Base-by-base conservation (phyloP, 2,797 vertebrate species). In the Fringilla coelebs region DNA sequence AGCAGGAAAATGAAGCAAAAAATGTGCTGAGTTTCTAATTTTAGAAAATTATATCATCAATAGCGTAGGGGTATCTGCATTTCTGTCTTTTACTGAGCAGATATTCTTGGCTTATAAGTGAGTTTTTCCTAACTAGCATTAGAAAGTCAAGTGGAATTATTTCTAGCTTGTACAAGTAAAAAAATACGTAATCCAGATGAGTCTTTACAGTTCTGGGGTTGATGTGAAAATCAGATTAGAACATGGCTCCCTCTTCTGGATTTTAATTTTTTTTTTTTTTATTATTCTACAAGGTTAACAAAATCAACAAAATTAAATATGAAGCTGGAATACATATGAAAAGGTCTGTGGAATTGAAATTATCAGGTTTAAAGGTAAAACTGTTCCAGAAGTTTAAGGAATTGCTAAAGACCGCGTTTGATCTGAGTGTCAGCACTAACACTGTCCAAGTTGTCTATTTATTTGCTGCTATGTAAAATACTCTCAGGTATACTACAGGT, bases 211-310 rank as follows among this genome's bases (percentile, higher is more conserved):
- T 72, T 80, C 10, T 71, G 40, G 36, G 9, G 22, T 24, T 65
- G 31, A 65, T 38, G 75, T 36, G 55, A 31, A 60, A 62, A 76
- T 68, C 34, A 45, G 34, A 67, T 34, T 55, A 95, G 81, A 93
- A 90, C 68, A 38, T 31, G 68, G 43, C 86, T 95, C 81, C 86
- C 68, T 79, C 84, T 85, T 90, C 88, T 87, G 91, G 73, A 76
- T 26, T 88, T 32, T 11, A 48, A 11, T 17, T 57, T 40, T 45
- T 66, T 60, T 49, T 49, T 74, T 20, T 9, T 18, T 38, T 8
- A 24, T 36, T 67, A 17, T 91, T 73, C 25, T 85, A 14, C 25
- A 34, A 5, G 16, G 38, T 68, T 85, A 85, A 58, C 1, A 81
- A 88, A 91, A 68, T 10, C 4, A 62, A 40, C 55, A 55, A 49